Percentiles rank a stretch among this genome's conserved stretches.
phyloP scores from a whole-genome alignment of 2,888 invertebrate genomes.

The Kuschelorhynchus macadamiae region DNA sequence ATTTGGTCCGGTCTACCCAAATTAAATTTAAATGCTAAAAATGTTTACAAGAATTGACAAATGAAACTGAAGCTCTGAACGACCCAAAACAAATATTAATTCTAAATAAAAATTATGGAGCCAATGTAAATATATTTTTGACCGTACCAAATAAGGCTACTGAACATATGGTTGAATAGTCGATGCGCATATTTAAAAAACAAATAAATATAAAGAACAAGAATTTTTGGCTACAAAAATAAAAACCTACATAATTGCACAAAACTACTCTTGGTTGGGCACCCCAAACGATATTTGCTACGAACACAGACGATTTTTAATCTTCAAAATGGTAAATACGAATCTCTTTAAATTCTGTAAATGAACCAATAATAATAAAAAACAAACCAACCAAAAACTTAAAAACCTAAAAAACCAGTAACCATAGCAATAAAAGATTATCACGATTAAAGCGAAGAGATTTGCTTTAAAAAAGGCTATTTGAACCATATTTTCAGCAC shows the following conservation, averaged over 20 bases:
- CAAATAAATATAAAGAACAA: constrained; percentile 4
- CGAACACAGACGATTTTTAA: constrained; percentile 3
- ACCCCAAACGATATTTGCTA: constrained; percentile 2
- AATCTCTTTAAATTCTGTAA: constrained; percentile 1
- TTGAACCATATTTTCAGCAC: too few relatives aligned
- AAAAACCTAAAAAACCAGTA: constrained; percentile 1
- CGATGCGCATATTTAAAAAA: constrained; percentile 3
- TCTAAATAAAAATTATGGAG: too few relatives aligned
- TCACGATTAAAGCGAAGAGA: too few relatives aligned
- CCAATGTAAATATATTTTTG: constrained; percentile 4
- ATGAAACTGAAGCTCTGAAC: too few relatives aligned
- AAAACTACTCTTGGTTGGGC: constrained; percentile 7
- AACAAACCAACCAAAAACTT: constrained; percentile 2
- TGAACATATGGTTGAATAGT: constrained; percentile 1
- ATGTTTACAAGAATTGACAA: neutral
- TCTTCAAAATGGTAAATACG: constrained; percentile 4
- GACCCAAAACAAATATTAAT: too few relatives aligned
- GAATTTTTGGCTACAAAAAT: constrained; percentile 5
- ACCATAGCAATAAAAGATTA: neutral
- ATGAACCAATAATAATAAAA: too few relatives aligned
- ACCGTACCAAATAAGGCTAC: constrained; percentile 3
- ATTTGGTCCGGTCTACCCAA: constrained; percentile 1
- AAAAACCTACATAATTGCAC: constrained; percentile 7
- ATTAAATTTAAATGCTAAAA: constrained; percentile 2
- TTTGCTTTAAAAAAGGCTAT: too few relatives aligned